phyloP scores from a whole-genome alignment of 2,797 vertebrate species.

The Pangasius sanitwongsei region DNA sequence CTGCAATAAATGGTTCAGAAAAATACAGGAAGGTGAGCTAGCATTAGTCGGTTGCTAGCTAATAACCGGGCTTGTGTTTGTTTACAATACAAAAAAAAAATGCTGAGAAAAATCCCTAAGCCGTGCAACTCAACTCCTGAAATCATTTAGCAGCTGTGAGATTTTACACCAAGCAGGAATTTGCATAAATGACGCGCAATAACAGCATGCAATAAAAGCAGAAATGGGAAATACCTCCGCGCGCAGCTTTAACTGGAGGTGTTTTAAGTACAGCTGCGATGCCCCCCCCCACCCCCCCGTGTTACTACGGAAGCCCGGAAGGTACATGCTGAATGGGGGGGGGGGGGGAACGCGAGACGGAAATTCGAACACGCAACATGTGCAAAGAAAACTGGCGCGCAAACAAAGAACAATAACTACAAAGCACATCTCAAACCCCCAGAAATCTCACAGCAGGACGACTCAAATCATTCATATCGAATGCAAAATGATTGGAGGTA shows the following conservation, averaged over 20 bases:
- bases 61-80: neutral
- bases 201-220: neutral
- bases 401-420: conserved; percentile 42
- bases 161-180: neutral
- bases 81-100: neutral
- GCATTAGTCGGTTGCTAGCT: too few relatives aligned
- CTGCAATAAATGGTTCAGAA: too few relatives aligned
- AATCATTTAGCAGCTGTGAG: neutral
- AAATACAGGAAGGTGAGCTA: too few relatives aligned
- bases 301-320: neutral
- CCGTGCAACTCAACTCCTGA: neutral
- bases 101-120: neutral
- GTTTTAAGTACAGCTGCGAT: conserved; percentile 10
- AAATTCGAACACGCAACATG: conserved; percentile 41
- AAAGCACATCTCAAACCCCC: neutral
- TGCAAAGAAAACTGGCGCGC: conserved; percentile 44
- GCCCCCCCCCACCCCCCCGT: too few relatives aligned
- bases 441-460: neutral
- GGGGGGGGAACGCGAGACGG: conserved; percentile 6
- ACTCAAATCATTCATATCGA: neutral
- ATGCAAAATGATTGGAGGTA: neutral
- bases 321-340: neutral
- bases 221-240: conserved; percentile 1
- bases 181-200: neutral
- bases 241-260: conserved; percentile 21